Percentiles rank a stretch among this genome's conserved stretches.
Conservation (phyloP, 1,140 invertebrate genomes). For the Geopemphigus sp. region DNA sequence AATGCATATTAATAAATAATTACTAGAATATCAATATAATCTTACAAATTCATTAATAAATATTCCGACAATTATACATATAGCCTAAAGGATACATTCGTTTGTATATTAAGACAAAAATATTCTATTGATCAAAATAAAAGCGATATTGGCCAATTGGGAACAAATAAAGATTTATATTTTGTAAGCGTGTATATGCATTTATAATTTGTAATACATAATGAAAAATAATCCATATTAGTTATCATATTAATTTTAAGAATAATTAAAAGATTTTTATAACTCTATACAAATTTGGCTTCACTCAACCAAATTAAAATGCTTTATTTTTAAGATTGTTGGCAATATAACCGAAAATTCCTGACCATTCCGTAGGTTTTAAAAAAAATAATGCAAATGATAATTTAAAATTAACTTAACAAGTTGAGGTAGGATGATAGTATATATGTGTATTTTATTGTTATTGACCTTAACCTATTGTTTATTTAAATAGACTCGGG, state of each 20-base stretch:
- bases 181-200: no score
- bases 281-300: conserved; percentile 3
- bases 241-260: not conserved
- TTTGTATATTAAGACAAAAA: no score
- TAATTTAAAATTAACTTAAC: conserved; percentile 36
- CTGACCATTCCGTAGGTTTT: not conserved
- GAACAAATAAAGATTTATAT: no score
- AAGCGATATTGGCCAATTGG: no score
- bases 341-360: conserved; percentile 11
- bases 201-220: no score
- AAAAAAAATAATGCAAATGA: not conserved
- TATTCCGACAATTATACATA: no score
- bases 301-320: not conserved
- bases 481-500: not conserved
- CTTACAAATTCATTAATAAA: no score
- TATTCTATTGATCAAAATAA: no score
- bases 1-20: no score
- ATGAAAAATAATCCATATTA: no score
- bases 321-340: conserved; percentile 29
- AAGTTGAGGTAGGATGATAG: conserved; percentile 8
- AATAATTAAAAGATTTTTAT: conserved; percentile 1
- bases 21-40: no score
- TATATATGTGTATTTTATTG: not conserved
- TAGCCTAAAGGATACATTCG: no score
- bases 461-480: conserved; percentile 17